Evolutionary conservation across 2,113 vertebrate genomes (phyloP), one percentile per base, ranked within the genome.

Genomic region (Mungos mungo): DNA sequence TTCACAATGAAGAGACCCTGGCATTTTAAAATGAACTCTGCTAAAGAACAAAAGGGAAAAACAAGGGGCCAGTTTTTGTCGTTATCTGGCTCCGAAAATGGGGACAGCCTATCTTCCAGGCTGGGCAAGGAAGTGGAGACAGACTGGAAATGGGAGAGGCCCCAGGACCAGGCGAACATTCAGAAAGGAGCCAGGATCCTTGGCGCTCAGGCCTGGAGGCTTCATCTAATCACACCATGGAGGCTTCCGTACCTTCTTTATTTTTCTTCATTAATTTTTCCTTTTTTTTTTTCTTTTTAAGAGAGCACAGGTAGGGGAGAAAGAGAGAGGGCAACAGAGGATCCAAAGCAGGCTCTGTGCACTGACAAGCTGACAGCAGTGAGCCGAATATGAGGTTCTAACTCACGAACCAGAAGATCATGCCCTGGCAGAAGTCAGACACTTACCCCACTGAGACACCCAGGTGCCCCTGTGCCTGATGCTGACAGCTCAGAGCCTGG

Each of bases 31-130:
- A 84, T 41, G 31, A 96, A 90, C 9, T 77, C 47, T 57, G 52
- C 35, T 86, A 50, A 85, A 90, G 69, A 93, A 21, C n/a, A 81
- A 77, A 35, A 82, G 85, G 47, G 31, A 77, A 97, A 91, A 91
- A 47, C 19, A 63, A 76, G 77, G 47, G 5, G n/a, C 41, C 29
- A 7, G 45, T 29, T 66, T 71, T 69, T 86, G 47, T 41, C 60
- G 21, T 31, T 72, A 38, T 14, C 16, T 45, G 41, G 35, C 52
- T 96, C 45, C 3, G 19, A 13, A 41, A 50, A 77, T 19, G 29
- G 7, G 25, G 14, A 27, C 7, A 66, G 45, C 65, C 45, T 31
- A 19, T 91, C 77, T 35, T 57, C 65, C 13, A 71, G 41, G 18
- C 18, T 14, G 27, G 52, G n/a, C 1, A 21, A 31, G 54, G 8